Evolutionary conservation across 37 sponge, comb jelly and placozoan species (phyloP).

Genomic region (Oscarella lobularis): DNA sequence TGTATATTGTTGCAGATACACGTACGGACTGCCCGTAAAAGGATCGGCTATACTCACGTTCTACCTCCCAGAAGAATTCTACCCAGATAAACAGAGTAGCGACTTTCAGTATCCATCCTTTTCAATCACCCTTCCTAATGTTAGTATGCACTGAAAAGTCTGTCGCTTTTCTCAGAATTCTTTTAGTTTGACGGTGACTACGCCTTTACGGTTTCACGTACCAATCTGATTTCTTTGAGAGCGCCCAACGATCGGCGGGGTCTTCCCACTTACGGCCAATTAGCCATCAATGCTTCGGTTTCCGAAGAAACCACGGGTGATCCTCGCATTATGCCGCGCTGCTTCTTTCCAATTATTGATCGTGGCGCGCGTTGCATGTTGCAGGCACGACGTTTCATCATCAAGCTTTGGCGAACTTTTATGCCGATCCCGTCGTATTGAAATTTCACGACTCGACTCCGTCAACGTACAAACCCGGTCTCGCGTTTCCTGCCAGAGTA

Average conservation of each 20-base stretch:
- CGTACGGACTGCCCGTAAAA: slow-evolving; percentile 10
- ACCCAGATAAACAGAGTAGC: too few relatives aligned
- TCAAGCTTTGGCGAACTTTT: not conserved
- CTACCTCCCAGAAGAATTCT: not conserved
- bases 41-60: not conserved
- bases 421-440: not conserved
- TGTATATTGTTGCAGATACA: not conserved
- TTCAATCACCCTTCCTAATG: too few relatives aligned
- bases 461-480: not conserved
- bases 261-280: slow-evolving; percentile 54
- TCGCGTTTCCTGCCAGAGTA: not conserved
- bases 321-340: not conserved
- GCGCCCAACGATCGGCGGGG: slow-evolving; percentile 68
- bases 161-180: too few relatives aligned
- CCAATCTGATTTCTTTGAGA: not conserved
- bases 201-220: not conserved
- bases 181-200: not conserved
- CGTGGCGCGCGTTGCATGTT: not conserved
- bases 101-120: too few relatives aligned
- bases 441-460: not conserved
- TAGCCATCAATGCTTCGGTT: slow-evolving; percentile 19
- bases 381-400: not conserved
- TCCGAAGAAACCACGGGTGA: not conserved
- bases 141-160: too few relatives aligned
- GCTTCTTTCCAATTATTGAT: not conserved